A percentile compares a stretch with the other conserved stretches of the same genome.
These are phyloP conservation scores for Whitmania pigra DNA, from an alignment of 1,140 invertebrate species.

Conservation along the genomic window DNA sequence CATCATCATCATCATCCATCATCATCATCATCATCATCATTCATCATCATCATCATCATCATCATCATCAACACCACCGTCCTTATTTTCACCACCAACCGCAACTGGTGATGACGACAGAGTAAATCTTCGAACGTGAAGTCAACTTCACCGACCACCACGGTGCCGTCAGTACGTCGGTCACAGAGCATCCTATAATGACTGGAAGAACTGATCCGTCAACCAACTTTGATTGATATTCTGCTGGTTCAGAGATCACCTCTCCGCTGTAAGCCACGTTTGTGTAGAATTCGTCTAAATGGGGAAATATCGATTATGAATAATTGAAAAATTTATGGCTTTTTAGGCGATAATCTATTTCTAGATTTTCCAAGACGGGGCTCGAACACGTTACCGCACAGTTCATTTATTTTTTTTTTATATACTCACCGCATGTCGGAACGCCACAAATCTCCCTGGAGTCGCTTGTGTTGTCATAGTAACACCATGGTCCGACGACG, in stretches of 20 bases:
- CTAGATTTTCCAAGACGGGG: no score
- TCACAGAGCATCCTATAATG: background rate
- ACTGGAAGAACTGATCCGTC: background rate
- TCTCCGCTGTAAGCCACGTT: background rate
- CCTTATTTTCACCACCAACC: background rate
- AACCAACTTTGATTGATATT: background rate
- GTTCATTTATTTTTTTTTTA: no score
- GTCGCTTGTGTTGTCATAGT: background rate
- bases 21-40: background rate
- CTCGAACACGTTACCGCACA: no score
- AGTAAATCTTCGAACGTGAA: background rate
- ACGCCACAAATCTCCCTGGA: background rate
- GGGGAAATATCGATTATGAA: background rate
- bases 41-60: background rate
- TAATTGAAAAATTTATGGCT: background rate
- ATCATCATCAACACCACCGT: background rate
- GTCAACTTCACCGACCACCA: background rate
- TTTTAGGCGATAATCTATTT: background rate
- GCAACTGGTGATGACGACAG: background rate
- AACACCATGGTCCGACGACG: conserved; percentile 3
- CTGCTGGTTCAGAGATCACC: background rate
- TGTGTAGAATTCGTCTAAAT: background rate
- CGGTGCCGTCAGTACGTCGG: background rate
- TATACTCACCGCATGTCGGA: background rate
- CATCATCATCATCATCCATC: no score